Base-by-base conservation (phyloP, 2,797 vertebrate genomes). In the Tenualosa ilisha region DNA sequence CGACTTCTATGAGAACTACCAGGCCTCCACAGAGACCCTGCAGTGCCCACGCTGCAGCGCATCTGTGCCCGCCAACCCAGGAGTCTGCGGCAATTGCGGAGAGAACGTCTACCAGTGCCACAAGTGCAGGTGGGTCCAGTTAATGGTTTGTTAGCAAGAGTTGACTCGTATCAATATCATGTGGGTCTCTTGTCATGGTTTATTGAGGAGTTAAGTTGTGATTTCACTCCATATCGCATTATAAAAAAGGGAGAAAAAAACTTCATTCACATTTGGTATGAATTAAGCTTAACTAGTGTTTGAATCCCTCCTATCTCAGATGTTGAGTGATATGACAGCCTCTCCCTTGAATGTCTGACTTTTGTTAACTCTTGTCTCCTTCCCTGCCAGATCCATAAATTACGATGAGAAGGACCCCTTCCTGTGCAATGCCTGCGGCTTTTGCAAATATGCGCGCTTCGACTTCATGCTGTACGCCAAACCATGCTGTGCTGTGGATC, bases 21-120 rank as follows among this genome's bases (percentile, higher is more conserved):
- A 99, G 92, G 98, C 98, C 0, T 99, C 98, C 89, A 98, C 97
- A 0, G 98, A 99, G 94, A 99, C 98, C 0, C 94, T 99, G 88
- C 98, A 99, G 94, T 99, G 98, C 92, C 98, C 98, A 0, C 98
- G 98, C 13, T 99, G 98, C 85, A 99, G 98, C 0, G 98, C 98
- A 0, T 99, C 98, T 0, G 98, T 99, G 50, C 98, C 98, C 0
- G 98, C 98, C 89, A 99, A 99, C 93, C 98, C 98, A 0, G 98
- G 98, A 0, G 98, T 99, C 86, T 99, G 98, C 24, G 98, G 98
- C 56, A 99, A 99, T 94, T 99, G 98, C 0, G 98, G 98, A 0
- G 98, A 99, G 90, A 99, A 99, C 0, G 98, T 99, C 1, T 99
- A 99, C 91, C 98, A 99, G 94, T 99, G 98, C 90, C 98, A 99